phyloP scores from a whole-genome alignment of 2,797 vertebrate genomes.

The Enteromius thamalakanensis region DNA sequence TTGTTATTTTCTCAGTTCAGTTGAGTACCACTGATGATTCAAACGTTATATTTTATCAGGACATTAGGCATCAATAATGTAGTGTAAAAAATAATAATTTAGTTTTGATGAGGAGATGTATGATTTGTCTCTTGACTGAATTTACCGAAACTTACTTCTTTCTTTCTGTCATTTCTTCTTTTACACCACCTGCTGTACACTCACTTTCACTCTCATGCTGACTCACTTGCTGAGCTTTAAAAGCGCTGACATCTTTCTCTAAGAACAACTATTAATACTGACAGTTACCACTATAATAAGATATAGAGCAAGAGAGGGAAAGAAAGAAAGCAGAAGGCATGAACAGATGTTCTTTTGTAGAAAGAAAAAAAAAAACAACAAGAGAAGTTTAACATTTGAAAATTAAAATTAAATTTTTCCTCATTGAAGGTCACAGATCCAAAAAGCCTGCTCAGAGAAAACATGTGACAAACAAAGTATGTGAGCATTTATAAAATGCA shows the following conservation, averaged over 20 bases:
- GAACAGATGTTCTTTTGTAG: conserved; percentile 14
- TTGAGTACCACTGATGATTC: not conserved
- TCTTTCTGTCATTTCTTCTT: not conserved
- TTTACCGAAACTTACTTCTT: not conserved
- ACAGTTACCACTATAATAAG: conserved; percentile 35
- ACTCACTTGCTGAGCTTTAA: conserved; percentile 27
- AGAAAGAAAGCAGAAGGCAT: conserved; percentile 13
- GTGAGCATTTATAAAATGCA: not conserved
- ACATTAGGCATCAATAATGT: not conserved
- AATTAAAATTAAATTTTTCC: not conserved
- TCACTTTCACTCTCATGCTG: not conserved
- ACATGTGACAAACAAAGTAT: not conserved
- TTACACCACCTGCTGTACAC: not conserved
- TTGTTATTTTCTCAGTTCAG: not conserved
- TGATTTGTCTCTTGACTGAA: not conserved
- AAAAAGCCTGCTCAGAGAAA: not conserved
- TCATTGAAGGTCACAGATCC: not conserved
- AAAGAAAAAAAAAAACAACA: not conserved
- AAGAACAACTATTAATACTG: conserved; percentile 35
- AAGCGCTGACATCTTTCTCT: conserved; percentile 12
- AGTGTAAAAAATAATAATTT: not conserved
- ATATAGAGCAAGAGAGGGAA: conserved; percentile 2
- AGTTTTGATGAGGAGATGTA: not conserved
- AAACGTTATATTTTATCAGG: not conserved
- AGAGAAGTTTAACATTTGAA: not conserved